A percentile compares a stretch with the other conserved stretches of the same genome.
These are phyloP conservation scores for Pomatorhinus ruficollis DNA, from an alignment of 2,113 vertebrate species.

Conservation along the genomic window DNA sequence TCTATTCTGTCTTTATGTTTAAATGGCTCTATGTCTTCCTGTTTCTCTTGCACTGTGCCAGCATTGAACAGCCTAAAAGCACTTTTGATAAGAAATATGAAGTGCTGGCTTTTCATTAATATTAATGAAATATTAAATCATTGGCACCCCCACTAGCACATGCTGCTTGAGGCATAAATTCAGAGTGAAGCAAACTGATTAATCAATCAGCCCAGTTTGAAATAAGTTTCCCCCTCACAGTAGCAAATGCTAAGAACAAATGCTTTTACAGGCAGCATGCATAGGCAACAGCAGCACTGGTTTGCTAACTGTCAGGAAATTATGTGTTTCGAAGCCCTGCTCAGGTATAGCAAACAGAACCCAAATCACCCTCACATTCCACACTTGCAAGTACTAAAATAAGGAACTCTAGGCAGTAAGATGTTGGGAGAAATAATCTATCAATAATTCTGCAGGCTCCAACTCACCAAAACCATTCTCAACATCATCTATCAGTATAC, in stretches of 20 bases:
- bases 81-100: background rate
- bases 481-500: background rate
- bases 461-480: background rate
- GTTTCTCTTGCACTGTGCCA: background rate
- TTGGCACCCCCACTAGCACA: background rate
- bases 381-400: background rate
- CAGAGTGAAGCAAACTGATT: background rate
- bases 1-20: background rate
- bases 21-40: background rate
- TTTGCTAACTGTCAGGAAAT: background rate
- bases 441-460: background rate
- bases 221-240: background rate
- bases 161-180: background rate
- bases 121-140: too few species aligned
- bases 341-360: background rate
- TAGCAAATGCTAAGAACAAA: background rate
- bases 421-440: background rate
- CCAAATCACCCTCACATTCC: background rate
- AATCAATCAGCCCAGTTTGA: background rate
- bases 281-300: background rate
- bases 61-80: background rate
- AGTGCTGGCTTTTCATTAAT: too few species aligned
- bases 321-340: background rate
- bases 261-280: background rate
- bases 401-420: background rate